Percentiles rank a stretch among this genome's conserved stretches.
Conservation (phyloP, 2,888 invertebrate genomes). For the Abscondita cerata region DNA sequence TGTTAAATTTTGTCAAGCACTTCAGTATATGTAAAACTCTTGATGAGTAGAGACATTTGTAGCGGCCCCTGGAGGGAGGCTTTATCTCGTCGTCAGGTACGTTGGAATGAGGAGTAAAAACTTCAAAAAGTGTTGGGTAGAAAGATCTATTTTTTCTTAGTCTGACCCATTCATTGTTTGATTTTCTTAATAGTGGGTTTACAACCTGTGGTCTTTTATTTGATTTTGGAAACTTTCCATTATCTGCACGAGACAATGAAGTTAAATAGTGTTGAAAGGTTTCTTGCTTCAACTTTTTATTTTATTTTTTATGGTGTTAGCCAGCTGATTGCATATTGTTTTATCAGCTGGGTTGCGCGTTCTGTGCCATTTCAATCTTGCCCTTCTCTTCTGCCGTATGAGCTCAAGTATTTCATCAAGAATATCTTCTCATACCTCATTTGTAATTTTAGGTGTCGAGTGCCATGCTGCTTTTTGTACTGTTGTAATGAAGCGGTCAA, state of each 20-base stretch:
- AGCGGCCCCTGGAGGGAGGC: background rate
- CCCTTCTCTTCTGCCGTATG: background rate
- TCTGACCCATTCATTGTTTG: conserved; percentile 5
- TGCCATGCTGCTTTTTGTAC: conserved; percentile 4
- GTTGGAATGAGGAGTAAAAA: background rate
- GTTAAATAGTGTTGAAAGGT: conserved; percentile 2
- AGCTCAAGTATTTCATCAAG: background rate
- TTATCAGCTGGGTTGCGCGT: conserved; percentile 5
- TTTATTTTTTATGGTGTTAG: conserved; percentile 7
- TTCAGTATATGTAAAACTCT: background rate
- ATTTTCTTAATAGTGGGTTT: background rate
- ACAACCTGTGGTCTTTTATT: conserved; percentile 1
- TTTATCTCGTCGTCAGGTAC: background rate
- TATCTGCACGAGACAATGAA: background rate
- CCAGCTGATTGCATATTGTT: background rate
- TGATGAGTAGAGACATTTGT: background rate
- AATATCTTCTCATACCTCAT: background rate
- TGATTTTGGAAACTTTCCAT: conserved; percentile 14
- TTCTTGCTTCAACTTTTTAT: conserved; percentile 2
- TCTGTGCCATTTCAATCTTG: conserved; percentile 8
- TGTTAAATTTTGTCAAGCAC: background rate
- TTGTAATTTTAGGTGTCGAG: conserved; percentile 1
- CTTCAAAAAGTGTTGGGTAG: background rate
- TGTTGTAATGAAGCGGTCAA: background rate
- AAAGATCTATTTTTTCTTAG: conserved; percentile 6